Base-by-base conservation (phyloP, 2,888 invertebrate genomes). In the Linnaemya tessellans region DNA sequence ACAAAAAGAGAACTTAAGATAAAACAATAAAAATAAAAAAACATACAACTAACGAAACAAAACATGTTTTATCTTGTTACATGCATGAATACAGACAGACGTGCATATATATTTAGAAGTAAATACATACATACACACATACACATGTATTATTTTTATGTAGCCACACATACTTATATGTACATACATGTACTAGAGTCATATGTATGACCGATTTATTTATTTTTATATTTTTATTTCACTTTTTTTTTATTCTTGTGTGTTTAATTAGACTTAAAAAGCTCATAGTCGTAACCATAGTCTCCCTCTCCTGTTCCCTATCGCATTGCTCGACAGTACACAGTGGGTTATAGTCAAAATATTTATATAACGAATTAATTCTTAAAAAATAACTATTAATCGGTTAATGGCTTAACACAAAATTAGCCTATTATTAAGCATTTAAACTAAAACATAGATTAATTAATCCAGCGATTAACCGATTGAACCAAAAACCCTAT, bases 261-360 rank as follows among this genome's bases (percentile, higher is more conserved):
- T 73, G 35, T 73, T 60, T 73, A 73, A 73, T 74, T 62, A 62
- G 38, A 49, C 73, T 51, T 38, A 74, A 74, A 46, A 15, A 35
- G 46, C 13, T 10, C 30, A 30, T 41, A 13, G 43, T 22, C 8
- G 15, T 46, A 13, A 46, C 7, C 71, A 8, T 7, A 5, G 10
- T 20, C 67, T 11, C 49, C 11, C 25, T 22, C 11, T 25, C 13
- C 13, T 18, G 18, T 22, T 20, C 3, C 0, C 10, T 38, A 15
- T 10, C 30, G 18, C 1, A 15, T 13, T 18, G 0, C 10, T 9
- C 15, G 4, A 11, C 25, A 46, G 9, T 5, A 13, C 51, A 51
- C 46, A 25, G 30, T 58, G 58, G 58, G 3, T 13, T 22, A 22
- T 8, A 25, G 1, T 20, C 0, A 18, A 51, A 51, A 20, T 20